These are phyloP conservation scores for Agonopterix subpropinquella DNA, from an alignment of 2,888 invertebrate species.

Conservation along the genomic window DNA sequence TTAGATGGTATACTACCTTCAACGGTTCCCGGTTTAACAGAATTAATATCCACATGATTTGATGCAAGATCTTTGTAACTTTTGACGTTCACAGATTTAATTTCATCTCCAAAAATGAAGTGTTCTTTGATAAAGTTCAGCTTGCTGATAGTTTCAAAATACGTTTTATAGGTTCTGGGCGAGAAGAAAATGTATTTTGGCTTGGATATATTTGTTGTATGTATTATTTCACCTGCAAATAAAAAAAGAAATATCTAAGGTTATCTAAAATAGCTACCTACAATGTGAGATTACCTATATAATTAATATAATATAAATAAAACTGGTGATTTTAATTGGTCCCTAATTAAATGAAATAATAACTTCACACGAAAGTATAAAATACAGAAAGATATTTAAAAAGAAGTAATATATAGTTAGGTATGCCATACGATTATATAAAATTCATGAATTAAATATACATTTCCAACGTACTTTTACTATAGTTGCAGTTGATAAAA, in stretches of 20 bases:
- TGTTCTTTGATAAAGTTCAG: slow-evolving; percentile 25
- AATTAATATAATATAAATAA: neutral
- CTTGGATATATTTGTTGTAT: slow-evolving; percentile 41
- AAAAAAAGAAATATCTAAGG: neutral
- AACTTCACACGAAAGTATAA: too few relatives aligned
- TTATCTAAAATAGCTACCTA: too few relatives aligned
- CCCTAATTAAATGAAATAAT: too few relatives aligned
- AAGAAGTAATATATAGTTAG: too few relatives aligned
- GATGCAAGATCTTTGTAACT: slow-evolving; percentile 28
- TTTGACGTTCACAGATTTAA: slow-evolving; percentile 11
- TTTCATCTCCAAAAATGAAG: slow-evolving; percentile 29
- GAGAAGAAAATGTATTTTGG: slow-evolving; percentile 50
- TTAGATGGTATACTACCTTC: slow-evolving; percentile 26
- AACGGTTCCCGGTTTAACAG: slow-evolving; percentile 25
- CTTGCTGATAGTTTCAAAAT: slow-evolving; percentile 24
- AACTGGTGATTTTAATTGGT: too few relatives aligned
- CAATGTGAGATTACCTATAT: neutral
- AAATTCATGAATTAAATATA: too few relatives aligned
- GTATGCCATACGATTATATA: too few relatives aligned
- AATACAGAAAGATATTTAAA: too few relatives aligned
- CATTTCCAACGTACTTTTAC: slow-evolving; percentile 26
- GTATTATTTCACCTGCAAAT: slow-evolving; percentile 42
- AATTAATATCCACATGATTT: slow-evolving; percentile 21
- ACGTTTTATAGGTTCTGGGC: slow-evolving; percentile 27
- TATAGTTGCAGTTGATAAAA: slow-evolving; percentile 36